Conservation (phyloP, 2,113 vertebrate genomes). For the Carassius carassius region DNA sequence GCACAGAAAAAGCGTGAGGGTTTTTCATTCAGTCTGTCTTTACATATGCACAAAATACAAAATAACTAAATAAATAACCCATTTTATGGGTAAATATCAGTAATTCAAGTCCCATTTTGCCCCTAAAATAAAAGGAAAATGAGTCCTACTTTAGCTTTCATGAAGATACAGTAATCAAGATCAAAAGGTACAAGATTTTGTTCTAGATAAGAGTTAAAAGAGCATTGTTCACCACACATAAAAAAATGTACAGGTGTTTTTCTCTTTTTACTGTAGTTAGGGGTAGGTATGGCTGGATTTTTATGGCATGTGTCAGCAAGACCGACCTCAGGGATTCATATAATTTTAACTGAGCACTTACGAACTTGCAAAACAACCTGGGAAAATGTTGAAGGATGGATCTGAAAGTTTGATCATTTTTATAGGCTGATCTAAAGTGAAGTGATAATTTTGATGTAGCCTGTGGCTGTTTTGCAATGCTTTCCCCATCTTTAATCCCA, state of each 20-base stretch:
- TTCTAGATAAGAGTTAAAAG: background rate
- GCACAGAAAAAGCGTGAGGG: background rate
- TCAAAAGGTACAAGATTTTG: background rate
- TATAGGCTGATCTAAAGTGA: background rate
- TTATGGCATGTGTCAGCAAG: slow-evolving; percentile 5
- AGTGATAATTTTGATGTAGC: background rate
- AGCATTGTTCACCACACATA: background rate
- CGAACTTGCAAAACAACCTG: background rate
- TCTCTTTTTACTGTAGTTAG: background rate
- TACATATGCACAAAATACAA: background rate
- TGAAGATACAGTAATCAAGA: background rate
- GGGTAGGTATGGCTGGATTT: background rate
- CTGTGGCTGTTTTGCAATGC: background rate
- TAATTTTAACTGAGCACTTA: background rate
- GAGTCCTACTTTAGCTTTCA: background rate
- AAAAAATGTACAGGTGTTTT: background rate
- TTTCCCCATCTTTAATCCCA: background rate
- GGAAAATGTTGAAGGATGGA: background rate
- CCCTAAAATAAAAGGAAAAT: background rate
- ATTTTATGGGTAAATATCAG: background rate
- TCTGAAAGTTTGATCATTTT: background rate
- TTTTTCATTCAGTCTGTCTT: background rate
- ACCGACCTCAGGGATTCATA: background rate
- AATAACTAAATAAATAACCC: background rate
- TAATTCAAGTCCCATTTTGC: background rate